Percentiles rank a stretch among this genome's conserved stretches.
These are phyloP conservation scores for Psittacula echo DNA, from an alignment of 2,797 vertebrate species.

Conservation along the genomic window DNA sequence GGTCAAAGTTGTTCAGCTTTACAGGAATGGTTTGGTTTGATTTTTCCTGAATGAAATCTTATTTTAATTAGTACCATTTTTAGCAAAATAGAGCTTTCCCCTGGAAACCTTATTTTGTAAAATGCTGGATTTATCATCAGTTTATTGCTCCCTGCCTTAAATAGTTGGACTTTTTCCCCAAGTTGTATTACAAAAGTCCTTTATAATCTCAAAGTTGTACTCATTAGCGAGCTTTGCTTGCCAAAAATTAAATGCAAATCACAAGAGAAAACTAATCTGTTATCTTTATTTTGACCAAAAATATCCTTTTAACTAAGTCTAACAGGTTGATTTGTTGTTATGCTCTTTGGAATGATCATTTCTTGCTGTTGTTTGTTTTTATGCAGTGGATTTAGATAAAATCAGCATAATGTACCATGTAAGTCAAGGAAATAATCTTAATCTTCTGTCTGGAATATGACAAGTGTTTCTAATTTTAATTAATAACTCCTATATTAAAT, in stretches of 20 bases:
- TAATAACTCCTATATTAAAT: constrained; percentile 57
- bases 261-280: background rate
- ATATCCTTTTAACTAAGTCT: background rate
- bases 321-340: background rate
- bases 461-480: constrained; percentile 69
- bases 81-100: background rate
- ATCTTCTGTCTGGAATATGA: constrained; percentile 53
- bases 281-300: constrained; percentile 2
- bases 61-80: background rate
- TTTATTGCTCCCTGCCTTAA: background rate
- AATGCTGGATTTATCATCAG: background rate
- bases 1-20: background rate
- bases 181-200: background rate
- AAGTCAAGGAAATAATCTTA: constrained; percentile 65
- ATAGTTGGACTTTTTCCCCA: background rate
- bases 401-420: constrained; percentile 36
- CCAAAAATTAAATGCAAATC: constrained; percentile 8
- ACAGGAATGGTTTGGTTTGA: background rate
- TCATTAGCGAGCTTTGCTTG: background rate
- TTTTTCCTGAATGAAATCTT: background rate
- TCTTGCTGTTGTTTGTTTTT: constrained; percentile 27
- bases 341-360: background rate
- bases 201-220: background rate
- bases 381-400: background rate
- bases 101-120: background rate